Evolutionary conservation across 2,888 invertebrate species (phyloP).

Genomic region (Polylopha cassiicola): DNA sequence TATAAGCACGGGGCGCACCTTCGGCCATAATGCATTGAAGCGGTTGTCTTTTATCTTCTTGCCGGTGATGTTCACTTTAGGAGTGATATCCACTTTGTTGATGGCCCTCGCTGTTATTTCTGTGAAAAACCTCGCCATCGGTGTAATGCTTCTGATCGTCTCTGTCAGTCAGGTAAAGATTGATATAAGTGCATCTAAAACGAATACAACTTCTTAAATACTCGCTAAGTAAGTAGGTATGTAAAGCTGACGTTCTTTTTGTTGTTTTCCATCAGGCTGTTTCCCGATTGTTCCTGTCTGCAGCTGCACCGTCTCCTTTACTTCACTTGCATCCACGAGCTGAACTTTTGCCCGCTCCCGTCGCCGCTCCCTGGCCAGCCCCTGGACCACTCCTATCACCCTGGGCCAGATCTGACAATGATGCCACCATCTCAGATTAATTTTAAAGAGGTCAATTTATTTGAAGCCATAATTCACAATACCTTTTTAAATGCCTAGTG

Average conservation of each 20-base stretch:
- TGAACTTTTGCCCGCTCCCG: conserved; percentile 58
- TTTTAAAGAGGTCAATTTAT: no score
- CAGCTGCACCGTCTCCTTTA: conserved; percentile 59
- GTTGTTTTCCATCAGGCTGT: conserved; percentile 48
- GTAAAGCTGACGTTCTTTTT: neutral
- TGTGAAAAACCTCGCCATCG: conserved; percentile 84
- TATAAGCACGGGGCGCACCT: conserved; percentile 79
- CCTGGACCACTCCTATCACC: conserved; percentile 62
- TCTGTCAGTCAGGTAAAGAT: conserved; percentile 75
- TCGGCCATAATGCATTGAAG: conserved; percentile 84
- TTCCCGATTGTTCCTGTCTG: conserved; percentile 56
- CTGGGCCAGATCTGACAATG: conserved; percentile 67
- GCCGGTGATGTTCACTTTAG: conserved; percentile 86
- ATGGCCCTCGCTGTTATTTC: conserved; percentile 83
- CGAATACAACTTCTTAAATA: no score
- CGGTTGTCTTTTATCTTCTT: conserved; percentile 83
- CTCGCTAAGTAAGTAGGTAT: no score
- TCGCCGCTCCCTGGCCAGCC: conserved; percentile 62
- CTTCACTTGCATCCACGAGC: conserved; percentile 66
- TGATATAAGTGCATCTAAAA: no score
- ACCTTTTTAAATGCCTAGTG: no score
- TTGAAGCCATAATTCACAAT: no score
- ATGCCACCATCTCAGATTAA: conserved; percentile 59
- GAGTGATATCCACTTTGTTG: conserved; percentile 84
- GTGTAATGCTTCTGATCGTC: conserved; percentile 79